Conservation (phyloP, 1,140 invertebrate genomes). For the Brachionus sp. region DNA sequence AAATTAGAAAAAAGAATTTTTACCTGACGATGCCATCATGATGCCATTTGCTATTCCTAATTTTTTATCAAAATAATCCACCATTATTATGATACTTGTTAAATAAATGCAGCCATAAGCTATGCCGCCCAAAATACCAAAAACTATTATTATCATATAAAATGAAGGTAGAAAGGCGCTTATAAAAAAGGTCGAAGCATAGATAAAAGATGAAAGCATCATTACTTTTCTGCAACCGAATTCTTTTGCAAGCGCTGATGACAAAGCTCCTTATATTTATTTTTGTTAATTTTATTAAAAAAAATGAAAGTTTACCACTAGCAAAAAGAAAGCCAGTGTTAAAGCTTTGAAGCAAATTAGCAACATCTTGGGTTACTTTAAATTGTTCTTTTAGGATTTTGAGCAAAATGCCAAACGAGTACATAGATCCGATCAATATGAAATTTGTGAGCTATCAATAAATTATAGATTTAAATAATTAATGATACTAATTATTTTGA, state of each 20-base stretch:
- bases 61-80: conserved; percentile 88
- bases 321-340: conserved; percentile 4
- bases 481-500: neutral
- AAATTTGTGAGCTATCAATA: neutral
- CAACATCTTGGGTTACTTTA: conserved; percentile 1
- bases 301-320: neutral
- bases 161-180: conserved; percentile 76
- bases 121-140: conserved; percentile 77
- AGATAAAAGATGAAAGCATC: conserved; percentile 75
- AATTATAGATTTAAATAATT: neutral
- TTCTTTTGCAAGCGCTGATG: conserved; percentile 75
- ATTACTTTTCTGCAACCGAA: conserved; percentile 84
- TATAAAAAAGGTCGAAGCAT: conserved; percentile 70
- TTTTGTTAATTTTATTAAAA: neutral
- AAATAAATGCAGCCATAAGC: conserved; percentile 32
- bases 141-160: conserved; percentile 74
- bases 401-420: conserved; percentile 19
- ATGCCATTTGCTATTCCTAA: conserved; percentile 85
- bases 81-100: conserved; percentile 76
- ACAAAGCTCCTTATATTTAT: conserved; percentile 74
- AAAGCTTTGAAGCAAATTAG: conserved; percentile 29
- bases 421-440: conserved; percentile 28
- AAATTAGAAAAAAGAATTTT: neutral
- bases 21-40: conserved; percentile 61
- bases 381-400: neutral